A percentile compares a stretch with the other conserved stretches of the same genome.
These are phyloP conservation scores for Neosilurus hyrtlii DNA, from an alignment of 2,797 vertebrate genomes.

Conservation along the genomic window DNA sequence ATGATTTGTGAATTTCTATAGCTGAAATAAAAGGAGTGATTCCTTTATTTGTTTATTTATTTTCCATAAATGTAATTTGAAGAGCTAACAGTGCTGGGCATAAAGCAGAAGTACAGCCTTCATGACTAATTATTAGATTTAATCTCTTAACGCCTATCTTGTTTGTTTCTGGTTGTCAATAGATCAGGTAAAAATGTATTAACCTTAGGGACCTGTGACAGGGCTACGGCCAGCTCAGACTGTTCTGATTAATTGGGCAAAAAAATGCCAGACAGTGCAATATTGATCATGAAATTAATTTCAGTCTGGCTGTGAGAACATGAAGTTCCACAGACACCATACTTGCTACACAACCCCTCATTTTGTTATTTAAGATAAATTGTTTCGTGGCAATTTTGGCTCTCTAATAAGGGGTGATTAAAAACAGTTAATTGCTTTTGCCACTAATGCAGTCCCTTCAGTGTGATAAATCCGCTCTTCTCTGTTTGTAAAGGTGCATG, in stretches of 20 bases:
- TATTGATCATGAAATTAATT: slow-evolving; percentile 73
- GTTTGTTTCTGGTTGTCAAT: slow-evolving; percentile 35
- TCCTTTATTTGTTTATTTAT: slow-evolving; percentile 17
- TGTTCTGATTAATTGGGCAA: slow-evolving; percentile 49
- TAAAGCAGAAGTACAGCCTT: not conserved
- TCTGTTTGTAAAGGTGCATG: not conserved
- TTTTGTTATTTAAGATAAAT: not conserved
- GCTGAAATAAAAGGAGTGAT: not conserved
- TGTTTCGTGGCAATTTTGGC: not conserved
- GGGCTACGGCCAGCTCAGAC: slow-evolving; percentile 7
- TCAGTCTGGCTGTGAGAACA: slow-evolving; percentile 55
- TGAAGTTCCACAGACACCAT: slow-evolving; percentile 59
- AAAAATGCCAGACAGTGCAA: slow-evolving; percentile 49
- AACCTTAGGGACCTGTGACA: slow-evolving; percentile 35
- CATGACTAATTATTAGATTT: slow-evolving; percentile 14
- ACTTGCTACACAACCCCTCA: slow-evolving; percentile 40
- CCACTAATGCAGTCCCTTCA: not conserved
- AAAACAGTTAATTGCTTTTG: not conserved
- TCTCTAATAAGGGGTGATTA: not conserved
- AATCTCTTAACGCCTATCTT: slow-evolving; percentile 22
- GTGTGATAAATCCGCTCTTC: not conserved
- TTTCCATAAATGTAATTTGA: not conserved
- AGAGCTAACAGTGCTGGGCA: not conserved
- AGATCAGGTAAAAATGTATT: slow-evolving; percentile 29
- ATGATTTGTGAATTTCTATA: slow-evolving; percentile 7